Conservation (phyloP, 2,888 invertebrate species). For the Dryobotodes eremita region DNA sequence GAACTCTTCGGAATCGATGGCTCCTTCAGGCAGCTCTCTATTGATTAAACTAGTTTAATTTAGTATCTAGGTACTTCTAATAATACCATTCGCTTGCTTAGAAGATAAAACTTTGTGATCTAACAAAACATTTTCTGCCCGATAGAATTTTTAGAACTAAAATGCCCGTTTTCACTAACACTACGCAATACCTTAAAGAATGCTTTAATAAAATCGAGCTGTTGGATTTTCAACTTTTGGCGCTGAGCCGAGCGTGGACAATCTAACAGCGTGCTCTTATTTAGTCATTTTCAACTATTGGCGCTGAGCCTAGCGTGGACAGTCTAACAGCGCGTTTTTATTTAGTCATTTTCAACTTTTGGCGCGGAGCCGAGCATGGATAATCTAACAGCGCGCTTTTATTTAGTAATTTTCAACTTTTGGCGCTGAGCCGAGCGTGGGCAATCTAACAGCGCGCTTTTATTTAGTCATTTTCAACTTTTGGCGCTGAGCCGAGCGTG, state of each 20-base stretch:
- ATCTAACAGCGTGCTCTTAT: background rate
- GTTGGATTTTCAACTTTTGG: background rate
- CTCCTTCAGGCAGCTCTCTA: slow-evolving; percentile 95
- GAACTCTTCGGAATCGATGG: slow-evolving; percentile 97
- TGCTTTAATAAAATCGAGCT: background rate
- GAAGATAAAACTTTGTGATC: background rate
- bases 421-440: background rate
- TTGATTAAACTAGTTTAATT: slow-evolving; percentile 88
- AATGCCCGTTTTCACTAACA: too few species aligned
- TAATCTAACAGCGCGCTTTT: background rate
- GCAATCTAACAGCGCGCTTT: background rate
- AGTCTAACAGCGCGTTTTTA: background rate
- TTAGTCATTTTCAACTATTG: background rate
- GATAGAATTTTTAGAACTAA: background rate
- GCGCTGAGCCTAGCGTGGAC: background rate
- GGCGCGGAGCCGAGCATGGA: background rate
- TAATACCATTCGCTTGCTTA: background rate
- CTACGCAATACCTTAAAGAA: background rate
- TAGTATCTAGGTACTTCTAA: background rate
- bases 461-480: background rate
- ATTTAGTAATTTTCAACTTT: background rate
- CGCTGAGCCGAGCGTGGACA: background rate
- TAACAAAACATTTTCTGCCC: background rate
- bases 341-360: background rate
- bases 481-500: background rate